Percentiles rank a stretch among this genome's conserved stretches.
Evolutionary conservation across 2,113 vertebrate species (phyloP).

Genomic region (Lutjanus erythropterus): DNA sequence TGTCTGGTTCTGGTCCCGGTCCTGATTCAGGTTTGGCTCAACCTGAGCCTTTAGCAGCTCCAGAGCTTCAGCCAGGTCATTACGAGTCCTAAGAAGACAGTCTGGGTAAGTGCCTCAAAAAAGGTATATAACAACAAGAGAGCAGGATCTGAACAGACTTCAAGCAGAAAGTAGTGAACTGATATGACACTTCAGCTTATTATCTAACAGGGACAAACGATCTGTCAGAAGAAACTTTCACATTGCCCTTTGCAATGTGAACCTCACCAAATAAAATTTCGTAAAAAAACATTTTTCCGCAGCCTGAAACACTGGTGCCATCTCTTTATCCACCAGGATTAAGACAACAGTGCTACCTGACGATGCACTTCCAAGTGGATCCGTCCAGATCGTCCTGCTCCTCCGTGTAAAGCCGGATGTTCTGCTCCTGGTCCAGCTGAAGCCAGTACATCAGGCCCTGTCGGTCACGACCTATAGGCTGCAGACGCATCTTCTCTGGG

Average conservation of each 20-base stretch:
- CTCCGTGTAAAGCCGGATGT: slow-evolving; percentile 96
- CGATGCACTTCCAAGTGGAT: slow-evolving; percentile 96
- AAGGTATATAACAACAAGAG: neutral
- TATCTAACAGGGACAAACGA: neutral
- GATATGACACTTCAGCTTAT: neutral
- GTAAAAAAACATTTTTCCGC: neutral
- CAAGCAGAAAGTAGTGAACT: neutral
- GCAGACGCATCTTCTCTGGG: slow-evolving; percentile 94
- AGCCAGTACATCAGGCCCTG: slow-evolving; percentile 98
- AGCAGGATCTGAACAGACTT: neutral
- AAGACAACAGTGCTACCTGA: slow-evolving; percentile 79
- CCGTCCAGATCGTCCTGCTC: slow-evolving; percentile 98
- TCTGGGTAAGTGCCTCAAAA: neutral
- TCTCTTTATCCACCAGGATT: neutral
- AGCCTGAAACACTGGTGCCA: neutral
- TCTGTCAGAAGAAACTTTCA: too few species aligned
- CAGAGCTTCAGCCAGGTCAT: slow-evolving; percentile 94
- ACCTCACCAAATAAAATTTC: too few species aligned
- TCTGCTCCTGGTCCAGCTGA: slow-evolving; percentile 96
- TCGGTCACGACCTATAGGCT: slow-evolving; percentile 93
- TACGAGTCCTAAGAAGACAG: slow-evolving; percentile 88
- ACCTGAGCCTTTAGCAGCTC: slow-evolving; percentile 95
- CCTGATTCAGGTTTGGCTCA: slow-evolving; percentile 80
- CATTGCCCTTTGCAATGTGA: too few species aligned
- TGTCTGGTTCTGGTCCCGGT: slow-evolving; percentile 73